phyloP scores from a whole-genome alignment of 2,797 vertebrate genomes.

The Simalia tracyae region DNA sequence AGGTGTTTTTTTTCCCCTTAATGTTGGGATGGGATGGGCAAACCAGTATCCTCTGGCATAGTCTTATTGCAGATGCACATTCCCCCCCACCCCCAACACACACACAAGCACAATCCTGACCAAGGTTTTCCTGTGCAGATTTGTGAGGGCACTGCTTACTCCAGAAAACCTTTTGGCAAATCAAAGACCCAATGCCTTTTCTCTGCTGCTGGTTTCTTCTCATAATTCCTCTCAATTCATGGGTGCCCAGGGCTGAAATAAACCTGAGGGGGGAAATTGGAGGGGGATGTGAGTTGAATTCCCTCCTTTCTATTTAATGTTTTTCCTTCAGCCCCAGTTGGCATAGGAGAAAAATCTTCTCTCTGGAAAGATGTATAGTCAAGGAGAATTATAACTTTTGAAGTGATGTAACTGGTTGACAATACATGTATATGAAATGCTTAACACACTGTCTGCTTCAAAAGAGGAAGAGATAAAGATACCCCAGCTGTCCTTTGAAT shows the following conservation, averaged over 20 bases:
- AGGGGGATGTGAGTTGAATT: not conserved
- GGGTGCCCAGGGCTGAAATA: not conserved
- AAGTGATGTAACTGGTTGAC: not conserved
- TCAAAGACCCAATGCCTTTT: not conserved
- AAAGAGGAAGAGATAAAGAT: slow-evolving; percentile 6
- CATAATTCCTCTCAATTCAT: no score
- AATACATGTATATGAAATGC: not conserved
- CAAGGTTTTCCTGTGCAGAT: not conserved
- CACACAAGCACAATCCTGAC: not conserved
- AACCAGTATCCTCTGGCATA: not conserved
- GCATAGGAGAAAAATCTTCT: not conserved
- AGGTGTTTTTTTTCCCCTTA: not conserved
- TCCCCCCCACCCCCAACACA: no score
- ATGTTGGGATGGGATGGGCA: not conserved
- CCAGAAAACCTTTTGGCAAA: not conserved
- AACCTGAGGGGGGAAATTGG: not conserved
- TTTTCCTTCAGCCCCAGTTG: not conserved
- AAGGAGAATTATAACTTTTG: not conserved
- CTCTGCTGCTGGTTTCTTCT: not conserved
- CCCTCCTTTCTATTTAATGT: not conserved
- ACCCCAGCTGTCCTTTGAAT: slow-evolving; percentile 14
- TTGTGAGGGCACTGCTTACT: not conserved
- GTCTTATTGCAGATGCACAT: not conserved
- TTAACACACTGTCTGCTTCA: not conserved
- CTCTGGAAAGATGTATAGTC: not conserved